These are phyloP conservation scores for Argyrosomus regius DNA, from an alignment of 2,797 vertebrate genomes.

Conservation along the genomic window DNA sequence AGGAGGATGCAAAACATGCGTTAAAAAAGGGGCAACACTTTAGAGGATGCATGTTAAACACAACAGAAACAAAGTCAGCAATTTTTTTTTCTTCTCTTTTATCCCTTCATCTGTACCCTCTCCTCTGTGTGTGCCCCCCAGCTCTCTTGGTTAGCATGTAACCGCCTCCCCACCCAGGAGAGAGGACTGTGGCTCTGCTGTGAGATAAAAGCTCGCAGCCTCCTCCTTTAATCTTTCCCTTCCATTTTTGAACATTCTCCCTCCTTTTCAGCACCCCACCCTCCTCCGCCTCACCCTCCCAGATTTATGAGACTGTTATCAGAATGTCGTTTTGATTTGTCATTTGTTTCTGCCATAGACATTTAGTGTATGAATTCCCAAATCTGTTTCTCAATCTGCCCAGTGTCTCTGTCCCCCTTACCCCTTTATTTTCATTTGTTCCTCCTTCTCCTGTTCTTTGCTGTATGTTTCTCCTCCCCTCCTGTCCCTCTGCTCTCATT, in stretches of 20 bases:
- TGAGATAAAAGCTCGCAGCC: constrained; percentile 64
- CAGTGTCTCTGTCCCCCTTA: constrained; percentile 9
- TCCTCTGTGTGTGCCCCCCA: constrained; percentile 34
- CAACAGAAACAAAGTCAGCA: constrained; percentile 65
- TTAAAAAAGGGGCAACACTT: constrained; percentile 10
- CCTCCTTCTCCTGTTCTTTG: constrained; percentile 18
- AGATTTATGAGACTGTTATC: constrained; percentile 33
- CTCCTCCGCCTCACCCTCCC: background rate
- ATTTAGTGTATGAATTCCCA: constrained; percentile 34
- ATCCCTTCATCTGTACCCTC: constrained; percentile 44
- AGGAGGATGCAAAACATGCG: background rate
- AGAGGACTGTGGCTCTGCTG: constrained; percentile 30
- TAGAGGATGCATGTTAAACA: constrained; percentile 47
- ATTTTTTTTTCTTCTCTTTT: constrained; percentile 32
- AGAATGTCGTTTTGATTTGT: constrained; percentile 23
- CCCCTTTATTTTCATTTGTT: background rate
- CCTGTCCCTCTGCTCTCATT: constrained; percentile 44
- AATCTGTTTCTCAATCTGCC: constrained; percentile 20
- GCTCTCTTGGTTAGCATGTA: constrained; percentile 49
- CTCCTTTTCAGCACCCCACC: constrained; percentile 20
- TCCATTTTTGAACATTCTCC: constrained; percentile 40
- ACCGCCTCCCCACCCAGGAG: constrained; percentile 38
- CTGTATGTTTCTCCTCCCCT: constrained; percentile 9
- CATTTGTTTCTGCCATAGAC: constrained; percentile 34
- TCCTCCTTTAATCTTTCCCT: constrained; percentile 66